Base-by-base conservation (phyloP, 2,888 invertebrate genomes). In the Thecocarcelia acutangulata region DNA sequence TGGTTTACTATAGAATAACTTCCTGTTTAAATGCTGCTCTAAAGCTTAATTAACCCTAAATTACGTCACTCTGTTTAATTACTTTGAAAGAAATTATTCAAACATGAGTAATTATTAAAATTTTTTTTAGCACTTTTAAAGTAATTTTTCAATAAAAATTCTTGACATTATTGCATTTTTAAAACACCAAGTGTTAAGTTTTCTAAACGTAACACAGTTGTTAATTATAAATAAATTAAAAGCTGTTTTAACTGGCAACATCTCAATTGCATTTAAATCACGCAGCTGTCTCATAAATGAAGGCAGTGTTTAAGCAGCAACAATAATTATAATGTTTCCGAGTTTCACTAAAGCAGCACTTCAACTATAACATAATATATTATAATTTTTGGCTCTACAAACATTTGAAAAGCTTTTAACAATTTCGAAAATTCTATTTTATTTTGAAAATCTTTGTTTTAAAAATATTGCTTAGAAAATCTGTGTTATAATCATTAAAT, bases 31-130 rank as follows among this genome's bases (percentile, higher is more conserved):
- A 33, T 59, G 12, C 15, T 17, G 24, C 33, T 15, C 17, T 17
- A 24, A 3, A 21, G 9, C 33, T 15, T 9, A 61, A 24, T 42
- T 19, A 37, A 48, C 2, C 46, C 19, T 15, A 54, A 33, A 68
- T 75, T 48, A 68, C 75, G 68, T 68, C 59, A 75, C 68, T 40
- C 17, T 37, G 6, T 42, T 54, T n/a, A 4, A 13, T 13, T 42
- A 48, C 4, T 58, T 28, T 33, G 42, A 40, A 28, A 21, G 19
- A n/a, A 50, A 15, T 54, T 40, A 24, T 54, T 44, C 6, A 11
- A 33, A 11, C 24, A 52, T 68, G 59, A 76, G 33, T 52, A 76
- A 68, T 76, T 33, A 33, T 3, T 68, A 59, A 76, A 50, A 75
- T 75, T 75, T 21, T 75, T 21, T 58, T 54, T 68, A 59, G 68